Evolutionary conservation across 2,113 vertebrate genomes (phyloP), one percentile per base, ranked within the genome.

Genomic region (Chamaea fasciata): DNA sequence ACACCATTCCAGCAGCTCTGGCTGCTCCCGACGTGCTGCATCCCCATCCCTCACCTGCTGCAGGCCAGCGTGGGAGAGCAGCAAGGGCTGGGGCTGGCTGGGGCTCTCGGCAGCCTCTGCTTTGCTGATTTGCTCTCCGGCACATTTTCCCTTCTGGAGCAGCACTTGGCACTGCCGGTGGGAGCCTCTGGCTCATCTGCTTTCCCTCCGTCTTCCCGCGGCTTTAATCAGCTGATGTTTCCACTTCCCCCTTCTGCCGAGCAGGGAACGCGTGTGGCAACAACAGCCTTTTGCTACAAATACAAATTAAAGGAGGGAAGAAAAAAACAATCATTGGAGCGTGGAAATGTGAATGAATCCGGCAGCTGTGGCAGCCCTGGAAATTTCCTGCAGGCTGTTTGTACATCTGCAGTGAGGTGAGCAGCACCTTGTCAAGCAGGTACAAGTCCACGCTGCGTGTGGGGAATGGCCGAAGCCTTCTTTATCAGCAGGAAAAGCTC

Each of bases 81-180:
- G 65, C 1, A 23, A 11, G 41, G 31, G 39, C 76, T 44, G 75
- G 47, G 74, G 75, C 74, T 62, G 46, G 1, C 53, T 4, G 20
- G 27, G 26, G 20, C 31, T 55, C 7, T 4, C 33, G 3, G 78
- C 11, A 57, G 42, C 76, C 53, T 33, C 79, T 33, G 44, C 1
- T 6, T 35, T 7, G 11, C 31, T 7, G 7, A 13, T 77, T 64
- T 78, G 49, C 73, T 71, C 46, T 6, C 17, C 52, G 39, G 50
- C 60, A 62, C 65, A 10, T 4, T 10, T 28, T 53, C 47, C 65
- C 39, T 18, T 50, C 31, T 7, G 5, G 26, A 67, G 9, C 59
- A 15, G 28, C 3, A 1, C n/a, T 2, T 46, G 39, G 31, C 56
- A 13, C 0, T 0, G 6, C 83, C 31, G 1, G 2, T 18, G 52